These are phyloP conservation scores for Cyclophora punctaria DNA, from an alignment of 2,888 invertebrate genomes.

Conservation along the genomic window DNA sequence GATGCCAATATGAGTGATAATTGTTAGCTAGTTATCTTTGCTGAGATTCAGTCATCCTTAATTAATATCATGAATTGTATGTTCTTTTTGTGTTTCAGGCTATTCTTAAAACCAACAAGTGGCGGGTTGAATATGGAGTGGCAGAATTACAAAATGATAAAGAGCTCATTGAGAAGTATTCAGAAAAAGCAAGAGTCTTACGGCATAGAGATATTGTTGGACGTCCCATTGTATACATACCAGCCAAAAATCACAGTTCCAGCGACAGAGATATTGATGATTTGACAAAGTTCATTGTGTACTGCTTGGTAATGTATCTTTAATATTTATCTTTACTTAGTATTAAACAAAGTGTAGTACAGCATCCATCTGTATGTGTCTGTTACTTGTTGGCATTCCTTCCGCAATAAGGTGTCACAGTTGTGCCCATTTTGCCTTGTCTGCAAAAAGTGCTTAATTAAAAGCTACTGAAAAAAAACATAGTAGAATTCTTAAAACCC, in stretches of 20 bases:
- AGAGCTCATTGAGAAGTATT: constrained; percentile 73
- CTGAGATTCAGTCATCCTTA: too few species aligned
- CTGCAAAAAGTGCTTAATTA: too few species aligned
- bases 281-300: constrained; percentile 85
- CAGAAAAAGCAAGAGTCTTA: constrained; percentile 80
- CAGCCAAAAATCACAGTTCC: constrained; percentile 83
- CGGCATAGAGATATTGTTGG: constrained; percentile 82
- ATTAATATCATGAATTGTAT: background rate
- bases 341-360: too few species aligned
- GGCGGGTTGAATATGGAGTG: constrained; percentile 84
- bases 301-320: constrained; percentile 79
- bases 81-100: constrained; percentile 64
- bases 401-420: too few species aligned
- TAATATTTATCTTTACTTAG: background rate
- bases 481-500: too few species aligned
- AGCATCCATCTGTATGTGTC: too few species aligned
- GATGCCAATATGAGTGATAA: too few species aligned
- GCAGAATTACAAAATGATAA: constrained; percentile 71
- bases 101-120: constrained; percentile 85
- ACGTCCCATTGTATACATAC: constrained; percentile 85
- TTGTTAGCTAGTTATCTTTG: too few species aligned
- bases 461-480: too few species aligned
- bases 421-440: too few species aligned
- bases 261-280: constrained; percentile 84
- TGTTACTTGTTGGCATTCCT: too few species aligned